Evolutionary conservation across 2,888 invertebrate species (phyloP), one percentile per base, ranked within the genome.

Genomic region (Dascillus cervinus): DNA sequence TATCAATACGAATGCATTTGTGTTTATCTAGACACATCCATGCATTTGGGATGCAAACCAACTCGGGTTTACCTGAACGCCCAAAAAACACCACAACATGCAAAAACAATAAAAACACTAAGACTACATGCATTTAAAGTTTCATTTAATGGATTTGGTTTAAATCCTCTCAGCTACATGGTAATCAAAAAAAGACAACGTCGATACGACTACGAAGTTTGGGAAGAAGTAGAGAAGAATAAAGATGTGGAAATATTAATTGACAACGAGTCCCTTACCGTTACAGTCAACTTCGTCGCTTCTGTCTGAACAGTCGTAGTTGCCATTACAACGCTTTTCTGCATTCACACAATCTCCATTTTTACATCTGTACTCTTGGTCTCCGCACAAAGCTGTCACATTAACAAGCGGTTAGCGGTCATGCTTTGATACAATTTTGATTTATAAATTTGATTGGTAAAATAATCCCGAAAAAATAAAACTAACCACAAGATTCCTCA

Each of bases 281-380:
- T 52, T 53, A 58, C 81, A 82, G 43, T 70, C 65, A 20, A 31
- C 29, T 54, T 74, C 74, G 48, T 74, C 74, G 36, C 66, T 65
- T 29, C 61, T 60, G 48, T 72, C 72, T 10, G 46, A 40, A 51
- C 73, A 72, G 50, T 72, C 63, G 20, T 20, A 24, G 21, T 47
- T 29, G 26, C 53, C 53, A 50, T 72, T 61, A 50, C 72, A 72
- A 29, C 56, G 55, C 28, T 48, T 46, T 28, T 48, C 37, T 32
- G 52, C 46, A 27, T 60, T 67, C 53, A 67, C 64, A 55, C 77
- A 78, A 41, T 66, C 65, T 21, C 71, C 67, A 43, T 67, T 68
- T 42, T 61, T 55, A 57, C 79, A 80, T 13, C 64, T 65, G 56
- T 71, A 72, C 50, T 75, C 59, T 39, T 61, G 51, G 3, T 41